phyloP scores from a whole-genome alignment of 2,888 invertebrate species.

The Campopleginae sp. region DNA sequence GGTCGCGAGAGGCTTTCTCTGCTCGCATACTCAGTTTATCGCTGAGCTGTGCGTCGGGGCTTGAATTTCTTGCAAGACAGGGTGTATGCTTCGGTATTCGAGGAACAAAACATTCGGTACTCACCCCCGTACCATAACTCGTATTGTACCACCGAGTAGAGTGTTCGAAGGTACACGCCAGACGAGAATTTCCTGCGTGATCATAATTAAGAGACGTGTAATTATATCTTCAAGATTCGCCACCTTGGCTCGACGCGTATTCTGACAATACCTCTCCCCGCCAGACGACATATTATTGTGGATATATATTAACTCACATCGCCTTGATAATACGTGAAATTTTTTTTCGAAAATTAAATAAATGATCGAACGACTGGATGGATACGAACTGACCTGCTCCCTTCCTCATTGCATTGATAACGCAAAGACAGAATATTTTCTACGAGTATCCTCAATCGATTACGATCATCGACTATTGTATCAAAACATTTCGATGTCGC shows the following conservation, averaged over 20 bases:
- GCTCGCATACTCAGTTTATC: neutral
- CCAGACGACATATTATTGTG: conserved; percentile 17
- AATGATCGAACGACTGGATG: no score
- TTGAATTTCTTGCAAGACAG: conserved; percentile 23
- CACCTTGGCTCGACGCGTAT: conserved; percentile 16
- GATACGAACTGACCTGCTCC: no score
- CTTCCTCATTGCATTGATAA: neutral
- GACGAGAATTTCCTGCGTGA: conserved; percentile 43
- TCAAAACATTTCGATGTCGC: conserved; percentile 26
- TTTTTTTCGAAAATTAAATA: no score
- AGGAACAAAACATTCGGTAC: conserved; percentile 51
- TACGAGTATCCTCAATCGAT: conserved; percentile 17
- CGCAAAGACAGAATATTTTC: conserved; percentile 4
- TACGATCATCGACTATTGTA: neutral
- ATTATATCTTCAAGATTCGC: conserved; percentile 32
- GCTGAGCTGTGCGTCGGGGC: conserved; percentile 21
- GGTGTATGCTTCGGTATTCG: conserved; percentile 2
- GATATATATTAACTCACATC: conserved; percentile 19
- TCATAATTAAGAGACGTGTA: conserved; percentile 56
- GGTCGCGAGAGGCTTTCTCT: conserved; percentile 52
- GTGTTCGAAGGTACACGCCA: conserved; percentile 26
- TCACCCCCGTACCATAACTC: conserved; percentile 5
- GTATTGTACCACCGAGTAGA: conserved; percentile 24
- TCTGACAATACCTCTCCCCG: conserved; percentile 5
- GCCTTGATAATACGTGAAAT: no score